Base-by-base conservation (phyloP, 2,113 vertebrate species). In the Passer montanus region DNA sequence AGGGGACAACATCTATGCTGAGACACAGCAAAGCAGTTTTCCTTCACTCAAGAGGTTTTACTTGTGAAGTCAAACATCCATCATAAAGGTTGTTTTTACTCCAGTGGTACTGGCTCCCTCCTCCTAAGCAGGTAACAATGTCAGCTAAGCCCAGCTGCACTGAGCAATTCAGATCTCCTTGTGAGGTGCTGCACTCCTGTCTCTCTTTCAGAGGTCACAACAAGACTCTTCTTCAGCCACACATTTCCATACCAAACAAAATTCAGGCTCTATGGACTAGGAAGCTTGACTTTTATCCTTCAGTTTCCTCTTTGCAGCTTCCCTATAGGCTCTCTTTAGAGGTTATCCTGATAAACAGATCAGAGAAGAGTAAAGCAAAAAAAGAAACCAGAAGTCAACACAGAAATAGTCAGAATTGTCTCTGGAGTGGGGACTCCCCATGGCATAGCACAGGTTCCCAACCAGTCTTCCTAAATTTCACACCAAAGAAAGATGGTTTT, bases 71-170 rank as follows among this genome's bases (percentile, higher is more conserved):
- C 81, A 77, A 94, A 62, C 64, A 89, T 95, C 78, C 47, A 80
- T 88, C 93, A 80, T 6, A 81, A 83, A 94, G 96, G 90, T 96
- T 79, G 52, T 73, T 88, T 95, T 86, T 80, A 80, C 79, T 50
- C 75, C 47, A 53, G 90, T 0, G 68, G 72, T 46, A 90, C 50
- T 58, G 79, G 12, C 55, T 95, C 55, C 67, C 43, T 92, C 46
- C 50, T 93, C 31, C 78, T 47, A 31, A 66, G 24, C 3, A 31
- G 68, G 76, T 55, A 81, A 27, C 64, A 33, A 9, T 74, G 88
- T 66, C 94, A 94, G 72, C 63, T 77, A 27, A 88, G 47, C 86
- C 47, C 90, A 88, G 58, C 35, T 84, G 92, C 93, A 59, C 84
- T 68, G 72, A 93, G 75, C 79, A 76, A 73, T 88, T 95, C 75